Conservation (phyloP, 2,797 vertebrate genomes). For the Takifugu rubripes region DNA sequence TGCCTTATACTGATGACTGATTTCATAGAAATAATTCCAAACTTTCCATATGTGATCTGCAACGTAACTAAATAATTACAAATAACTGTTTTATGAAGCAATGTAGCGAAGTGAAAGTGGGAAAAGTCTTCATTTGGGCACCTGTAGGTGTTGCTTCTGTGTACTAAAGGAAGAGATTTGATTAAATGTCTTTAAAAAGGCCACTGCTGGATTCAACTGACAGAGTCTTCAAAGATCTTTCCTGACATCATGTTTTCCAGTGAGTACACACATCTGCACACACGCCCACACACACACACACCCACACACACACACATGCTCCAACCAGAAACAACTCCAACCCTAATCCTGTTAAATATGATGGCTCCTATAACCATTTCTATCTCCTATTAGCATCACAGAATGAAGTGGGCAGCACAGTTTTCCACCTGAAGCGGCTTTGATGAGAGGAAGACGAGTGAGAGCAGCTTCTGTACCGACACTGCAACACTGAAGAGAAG, state of each 20-base stretch:
- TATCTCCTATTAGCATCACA: conserved; percentile 19
- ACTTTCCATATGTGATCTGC: no score
- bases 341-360: conserved; percentile 28
- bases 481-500: neutral
- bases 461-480: no score
- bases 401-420: neutral
- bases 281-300: conserved; percentile 28
- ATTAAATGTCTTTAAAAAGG: neutral
- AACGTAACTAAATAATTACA: no score
- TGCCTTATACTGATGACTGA: no score
- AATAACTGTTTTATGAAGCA: no score
- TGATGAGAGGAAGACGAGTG: conserved; percentile 49
- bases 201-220: conserved; percentile 41
- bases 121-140: no score
- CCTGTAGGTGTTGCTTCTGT: neutral
- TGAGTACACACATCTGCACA: conserved; percentile 45
- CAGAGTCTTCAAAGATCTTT: conserved; percentile 72
- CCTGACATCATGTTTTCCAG: conserved; percentile 81
- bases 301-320: conserved; percentile 44
- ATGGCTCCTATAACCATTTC: conserved; percentile 29
- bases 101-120: no score
- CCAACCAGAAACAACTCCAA: conserved; percentile 39
- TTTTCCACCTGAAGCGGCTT: conserved; percentile 5
- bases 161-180: neutral
- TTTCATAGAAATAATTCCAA: no score